Base-by-base conservation (phyloP, 1,140 invertebrate species). In the Antheraea mylitta region DNA sequence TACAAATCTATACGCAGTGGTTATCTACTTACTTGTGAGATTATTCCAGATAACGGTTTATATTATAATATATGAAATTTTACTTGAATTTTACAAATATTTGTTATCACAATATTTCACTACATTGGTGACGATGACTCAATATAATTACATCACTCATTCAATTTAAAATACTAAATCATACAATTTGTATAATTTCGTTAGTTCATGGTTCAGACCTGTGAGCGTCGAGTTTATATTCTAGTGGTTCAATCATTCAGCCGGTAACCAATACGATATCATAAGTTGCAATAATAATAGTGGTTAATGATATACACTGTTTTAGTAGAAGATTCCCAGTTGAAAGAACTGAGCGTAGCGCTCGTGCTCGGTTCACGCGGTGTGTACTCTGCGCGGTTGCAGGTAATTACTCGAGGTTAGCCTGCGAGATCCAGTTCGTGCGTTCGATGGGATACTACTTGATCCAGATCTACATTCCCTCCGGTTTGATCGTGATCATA, bases 381-480 rank as follows among this genome's bases (percentile, higher is more conserved):
- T 16, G 64, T 42, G 42, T 45, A 10, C 45, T 58, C 22, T 59
- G 30, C 22, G 48, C 48, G 22, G 18, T 66, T 66, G 78, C 93
- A 99, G 98, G 98, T 94, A 99, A 99, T 94, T 99, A 99, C 93
- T 99, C 98, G 77, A 95, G 98, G 81, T 93, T 99, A 94, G 97
- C 98, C 71, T 98, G 98, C 93, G 97, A 99, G 94, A 98, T 99
- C 90, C 98, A 99, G 93, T 98, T 99, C 93, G 98, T 98, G 73
- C 96, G 98, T 75, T 99, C 98, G 83, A 98, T 99, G 97, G 98
- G 98, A 82, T 99, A 99, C 95, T 99, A 99, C 94, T 94, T 99
- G 83, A 99, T 99, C 94, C 99, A 99, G 94, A 99, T 99, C 92
- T 99, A 99, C 94, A 99, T 99, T 93, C 98, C 98, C 79, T 99